phyloP scores from a whole-genome alignment of 2,888 invertebrate species.

The Stictocephala bisonia region DNA sequence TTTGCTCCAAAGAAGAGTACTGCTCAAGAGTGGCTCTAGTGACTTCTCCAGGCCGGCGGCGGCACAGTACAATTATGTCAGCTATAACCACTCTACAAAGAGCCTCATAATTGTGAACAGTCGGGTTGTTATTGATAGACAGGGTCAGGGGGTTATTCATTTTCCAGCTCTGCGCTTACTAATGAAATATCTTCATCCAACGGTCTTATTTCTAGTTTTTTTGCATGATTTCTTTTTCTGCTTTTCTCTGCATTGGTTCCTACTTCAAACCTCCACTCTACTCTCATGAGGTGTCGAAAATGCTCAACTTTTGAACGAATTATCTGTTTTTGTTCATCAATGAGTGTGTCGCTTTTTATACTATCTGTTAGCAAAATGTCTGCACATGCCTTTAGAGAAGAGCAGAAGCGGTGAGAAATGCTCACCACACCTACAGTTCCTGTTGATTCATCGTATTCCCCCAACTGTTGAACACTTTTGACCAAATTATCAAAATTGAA shows the following conservation, averaged over 20 bases:
- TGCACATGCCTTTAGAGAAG: too few species aligned
- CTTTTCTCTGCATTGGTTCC: slow-evolving; percentile 26
- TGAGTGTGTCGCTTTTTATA: background rate
- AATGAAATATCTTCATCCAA: slow-evolving; percentile 2
- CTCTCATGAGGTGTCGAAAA: slow-evolving; percentile 14
- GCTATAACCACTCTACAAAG: slow-evolving; percentile 1
- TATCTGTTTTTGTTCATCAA: background rate
- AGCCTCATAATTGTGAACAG: slow-evolving; percentile 6
- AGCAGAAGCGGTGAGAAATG: background rate
- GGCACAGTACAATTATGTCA: slow-evolving; percentile 17
- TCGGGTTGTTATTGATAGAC: background rate
- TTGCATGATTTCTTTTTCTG: background rate
- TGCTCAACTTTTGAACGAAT: background rate
- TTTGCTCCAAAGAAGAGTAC: slow-evolving; percentile 2
- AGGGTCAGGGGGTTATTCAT: background rate
- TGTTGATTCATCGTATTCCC: slow-evolving; percentile 15
- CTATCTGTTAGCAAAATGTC: too few species aligned
- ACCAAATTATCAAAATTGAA: slow-evolving; percentile 20
- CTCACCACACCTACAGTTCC: slow-evolving; percentile 6
- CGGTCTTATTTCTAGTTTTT: slow-evolving; percentile 2
- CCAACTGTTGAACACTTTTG: background rate
- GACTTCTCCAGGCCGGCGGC: slow-evolving; percentile 27
- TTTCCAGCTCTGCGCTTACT: slow-evolving; percentile 13
- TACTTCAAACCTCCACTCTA: slow-evolving; percentile 19
- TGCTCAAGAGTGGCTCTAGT: background rate